These are phyloP conservation scores for Ophion ellenae DNA, from an alignment of 2,888 invertebrate species.

Conservation along the genomic window DNA sequence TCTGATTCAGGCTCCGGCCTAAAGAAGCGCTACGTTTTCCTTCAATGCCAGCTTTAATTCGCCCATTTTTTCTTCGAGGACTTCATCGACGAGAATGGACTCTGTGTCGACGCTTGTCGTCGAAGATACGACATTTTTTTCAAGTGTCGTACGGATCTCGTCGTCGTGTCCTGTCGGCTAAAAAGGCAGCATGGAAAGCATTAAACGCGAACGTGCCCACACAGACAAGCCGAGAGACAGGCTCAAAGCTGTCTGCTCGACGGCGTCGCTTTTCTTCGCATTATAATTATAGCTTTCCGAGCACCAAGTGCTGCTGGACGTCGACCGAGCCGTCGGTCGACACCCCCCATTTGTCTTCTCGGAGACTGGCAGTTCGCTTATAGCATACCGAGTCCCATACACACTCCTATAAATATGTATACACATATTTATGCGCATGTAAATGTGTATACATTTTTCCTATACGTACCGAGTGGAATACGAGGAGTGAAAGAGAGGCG, in stretches of 20 bases:
- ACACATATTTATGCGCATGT: slow-evolving; percentile 23
- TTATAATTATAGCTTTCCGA: slow-evolving; percentile 85
- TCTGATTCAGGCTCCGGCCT: too few species aligned
- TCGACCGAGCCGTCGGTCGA: slow-evolving; percentile 83
- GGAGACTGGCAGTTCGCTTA: slow-evolving; percentile 71
- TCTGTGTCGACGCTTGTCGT: neutral
- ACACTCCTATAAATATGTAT: slow-evolving; percentile 40
- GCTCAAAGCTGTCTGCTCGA: slow-evolving; percentile 57
- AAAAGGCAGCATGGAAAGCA: slow-evolving; percentile 33
- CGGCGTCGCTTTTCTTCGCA: slow-evolving; percentile 79
- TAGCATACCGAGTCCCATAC: slow-evolving; percentile 70
- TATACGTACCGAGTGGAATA: neutral
- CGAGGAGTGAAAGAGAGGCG: slow-evolving; percentile 13
- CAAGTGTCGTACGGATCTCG: slow-evolving; percentile 1
- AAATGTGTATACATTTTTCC: slow-evolving; percentile 46
- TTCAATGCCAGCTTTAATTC: slow-evolving; percentile 15
- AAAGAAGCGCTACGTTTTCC: neutral
- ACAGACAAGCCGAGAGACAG: slow-evolving; percentile 21
- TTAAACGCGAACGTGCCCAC: slow-evolving; percentile 20
- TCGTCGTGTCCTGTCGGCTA: slow-evolving; percentile 3
- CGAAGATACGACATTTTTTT: slow-evolving; percentile 9
- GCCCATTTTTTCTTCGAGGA: slow-evolving; percentile 6
- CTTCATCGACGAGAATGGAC: neutral
- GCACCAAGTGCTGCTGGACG: slow-evolving; percentile 77
- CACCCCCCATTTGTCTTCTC: slow-evolving; percentile 84